Base-by-base conservation (phyloP, 1,140 invertebrate genomes). In the Papilio dardanus region DNA sequence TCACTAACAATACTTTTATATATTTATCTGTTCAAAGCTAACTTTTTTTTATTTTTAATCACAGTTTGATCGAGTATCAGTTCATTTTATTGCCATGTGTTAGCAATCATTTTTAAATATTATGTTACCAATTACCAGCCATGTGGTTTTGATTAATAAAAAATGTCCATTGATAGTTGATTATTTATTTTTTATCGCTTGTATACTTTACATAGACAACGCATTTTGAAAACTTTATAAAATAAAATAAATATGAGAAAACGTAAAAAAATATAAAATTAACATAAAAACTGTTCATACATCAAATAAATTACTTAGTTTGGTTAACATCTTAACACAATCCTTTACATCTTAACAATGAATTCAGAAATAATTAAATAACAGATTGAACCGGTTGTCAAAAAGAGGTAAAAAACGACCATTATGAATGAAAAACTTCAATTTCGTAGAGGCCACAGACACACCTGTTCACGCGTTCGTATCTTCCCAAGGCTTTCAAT, bases 401-500 rank as follows among this genome's bases (percentile, higher is more conserved):
- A 62, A 10, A 12, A 28, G 10, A 14, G 28, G 21, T 62, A 14
- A 28, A 28, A 30, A 62, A 58, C 4, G 28, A 58, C 50, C 3
- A 2, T 24, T 62, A 28, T 62, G 12, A 28, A 62, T 62, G 54
- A 28, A 28, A 62, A 62, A 62, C 54, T 62, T 62, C 3, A 30
- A 28, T 8, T 58, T 12, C 3, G 54, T 14, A 62, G 24, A 62
- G 21, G 54, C 54, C 54, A 30, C 54, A 62, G 54, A 21, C 54
- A 30, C 54, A 62, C 54, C 54, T 62, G 54, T 62, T 62, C 10
- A 28, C 54, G 8, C 24, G 21, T 14, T 40, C 33, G 67, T 19
- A 3, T 21, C 67, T 69, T 69, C 67, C 67, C 67, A 69, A 40
- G 67, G 67, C 10, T 69, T 68, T 69, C 67, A 69, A 69, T 69